phyloP scores from a whole-genome alignment of 2,797 vertebrate genomes.

The Enteromius viviparus region DNA sequence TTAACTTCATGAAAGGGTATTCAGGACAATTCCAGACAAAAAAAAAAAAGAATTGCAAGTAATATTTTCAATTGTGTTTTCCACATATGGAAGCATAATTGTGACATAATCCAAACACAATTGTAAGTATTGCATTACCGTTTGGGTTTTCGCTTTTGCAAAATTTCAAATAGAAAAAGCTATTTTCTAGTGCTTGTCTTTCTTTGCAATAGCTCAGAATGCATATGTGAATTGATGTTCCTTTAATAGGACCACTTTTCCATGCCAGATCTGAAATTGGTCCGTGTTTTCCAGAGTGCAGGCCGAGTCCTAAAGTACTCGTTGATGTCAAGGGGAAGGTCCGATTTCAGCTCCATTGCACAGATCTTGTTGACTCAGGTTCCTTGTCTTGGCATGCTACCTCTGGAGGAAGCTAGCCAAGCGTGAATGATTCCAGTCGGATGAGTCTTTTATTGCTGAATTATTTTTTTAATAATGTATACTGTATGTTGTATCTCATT shows the following conservation, averaged over 20 bases:
- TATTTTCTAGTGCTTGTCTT: background rate
- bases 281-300: slow-evolving; percentile 25
- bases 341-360: slow-evolving; percentile 47
- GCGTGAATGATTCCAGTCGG: slow-evolving; percentile 36
- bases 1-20: background rate
- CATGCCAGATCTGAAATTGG: slow-evolving; percentile 20
- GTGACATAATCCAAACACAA: background rate
- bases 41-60: background rate
- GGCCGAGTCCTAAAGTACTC: background rate
- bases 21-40: background rate
- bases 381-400: slow-evolving; percentile 38
- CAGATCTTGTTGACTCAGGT: slow-evolving; percentile 45
- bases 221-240: slow-evolving; percentile 18
- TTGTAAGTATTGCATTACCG: background rate
- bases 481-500: background rate
- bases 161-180: background rate
- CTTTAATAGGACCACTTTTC: slow-evolving; percentile 22
- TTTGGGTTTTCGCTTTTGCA: background rate
- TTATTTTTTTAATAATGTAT: slow-evolving; percentile 15
- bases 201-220: slow-evolving; percentile 4
- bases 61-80: background rate
- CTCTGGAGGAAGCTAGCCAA: slow-evolving; percentile 36
- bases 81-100: background rate
- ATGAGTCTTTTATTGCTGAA: slow-evolving; percentile 34
- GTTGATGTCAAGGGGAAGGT: slow-evolving; percentile 45